Evolutionary conservation across 2,888 invertebrate species (phyloP).

Genomic region (Aspidapion aeneum): DNA sequence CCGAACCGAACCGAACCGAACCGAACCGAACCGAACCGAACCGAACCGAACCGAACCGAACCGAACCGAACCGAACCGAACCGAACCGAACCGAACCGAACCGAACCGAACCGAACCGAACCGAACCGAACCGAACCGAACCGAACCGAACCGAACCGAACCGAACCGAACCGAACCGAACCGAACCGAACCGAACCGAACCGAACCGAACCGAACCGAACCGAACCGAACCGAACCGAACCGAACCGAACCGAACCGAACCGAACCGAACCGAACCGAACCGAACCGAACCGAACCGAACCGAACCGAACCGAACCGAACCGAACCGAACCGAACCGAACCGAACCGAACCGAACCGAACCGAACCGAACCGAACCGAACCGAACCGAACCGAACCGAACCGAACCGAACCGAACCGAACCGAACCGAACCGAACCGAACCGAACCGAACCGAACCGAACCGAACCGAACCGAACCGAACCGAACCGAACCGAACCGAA

Average conservation of each 20-base stretch:
- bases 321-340: conserved; percentile 3
- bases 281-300: conserved; percentile 3
- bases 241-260: neutral
- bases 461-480: conserved; percentile 4
- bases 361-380: conserved; percentile 4
- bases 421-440: conserved; percentile 3
- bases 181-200: neutral
- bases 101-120: neutral
- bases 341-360: conserved; percentile 4
- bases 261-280: neutral
- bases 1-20: neutral
- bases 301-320: conserved; percentile 3
- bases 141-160: neutral
- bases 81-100: neutral
- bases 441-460: conserved; percentile 4
- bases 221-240: neutral
- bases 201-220: neutral
- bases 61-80: neutral
- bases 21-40: neutral
- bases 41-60: neutral
- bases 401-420: conserved; percentile 4
- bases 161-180: neutral
- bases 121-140: neutral
- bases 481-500: conserved; percentile 4
- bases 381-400: conserved; percentile 4